phyloP scores from a whole-genome alignment of 2,113 vertebrate genomes.

The Periophthalmodon schlosseri region DNA sequence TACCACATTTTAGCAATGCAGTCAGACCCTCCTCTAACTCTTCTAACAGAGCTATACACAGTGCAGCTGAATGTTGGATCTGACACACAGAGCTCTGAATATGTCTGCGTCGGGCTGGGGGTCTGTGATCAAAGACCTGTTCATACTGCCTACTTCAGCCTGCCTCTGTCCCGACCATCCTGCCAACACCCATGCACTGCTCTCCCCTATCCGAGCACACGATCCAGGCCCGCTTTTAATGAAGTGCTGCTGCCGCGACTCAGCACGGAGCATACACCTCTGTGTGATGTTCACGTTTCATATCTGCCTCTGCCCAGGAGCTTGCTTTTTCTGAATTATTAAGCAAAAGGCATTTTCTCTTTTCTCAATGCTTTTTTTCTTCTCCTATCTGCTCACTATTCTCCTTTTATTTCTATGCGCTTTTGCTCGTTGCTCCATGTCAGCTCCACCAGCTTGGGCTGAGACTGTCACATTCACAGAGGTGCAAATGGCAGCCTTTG shows the following conservation, averaged over 20 bases:
- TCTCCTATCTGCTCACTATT: slow-evolving; percentile 14
- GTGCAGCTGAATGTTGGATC: slow-evolving; percentile 21
- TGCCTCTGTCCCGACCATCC: slow-evolving; percentile 30
- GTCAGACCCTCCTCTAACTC: not conserved
- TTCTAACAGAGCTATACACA: slow-evolving; percentile 5
- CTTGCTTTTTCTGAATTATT: slow-evolving; percentile 73
- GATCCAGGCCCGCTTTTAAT: slow-evolving; percentile 59
- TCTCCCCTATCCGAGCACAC: slow-evolving; percentile 35
- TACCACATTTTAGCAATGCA: not conserved
- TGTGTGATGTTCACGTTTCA: slow-evolving; percentile 73
- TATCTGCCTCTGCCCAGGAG: slow-evolving; percentile 71
- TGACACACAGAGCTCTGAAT: slow-evolving; percentile 25
- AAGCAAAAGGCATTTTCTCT: slow-evolving; percentile 65
- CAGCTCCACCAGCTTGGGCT: slow-evolving; percentile 53
- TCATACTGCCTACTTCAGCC: slow-evolving; percentile 10
- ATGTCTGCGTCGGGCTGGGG: slow-evolving; percentile 20
- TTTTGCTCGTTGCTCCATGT: slow-evolving; percentile 45
- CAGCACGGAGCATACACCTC: slow-evolving; percentile 51
- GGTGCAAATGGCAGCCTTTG: slow-evolving; percentile 71
- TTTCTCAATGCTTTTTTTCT: slow-evolving; percentile 41
- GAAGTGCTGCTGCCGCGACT: slow-evolving; percentile 59
- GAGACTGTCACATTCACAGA: slow-evolving; percentile 50
- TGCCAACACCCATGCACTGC: slow-evolving; percentile 26
- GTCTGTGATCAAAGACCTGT: slow-evolving; percentile 48
- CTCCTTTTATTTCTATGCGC: slow-evolving; percentile 14